Conservation (phyloP, 2,113 vertebrate species). For the Austrofundulus limnaeus region DNA sequence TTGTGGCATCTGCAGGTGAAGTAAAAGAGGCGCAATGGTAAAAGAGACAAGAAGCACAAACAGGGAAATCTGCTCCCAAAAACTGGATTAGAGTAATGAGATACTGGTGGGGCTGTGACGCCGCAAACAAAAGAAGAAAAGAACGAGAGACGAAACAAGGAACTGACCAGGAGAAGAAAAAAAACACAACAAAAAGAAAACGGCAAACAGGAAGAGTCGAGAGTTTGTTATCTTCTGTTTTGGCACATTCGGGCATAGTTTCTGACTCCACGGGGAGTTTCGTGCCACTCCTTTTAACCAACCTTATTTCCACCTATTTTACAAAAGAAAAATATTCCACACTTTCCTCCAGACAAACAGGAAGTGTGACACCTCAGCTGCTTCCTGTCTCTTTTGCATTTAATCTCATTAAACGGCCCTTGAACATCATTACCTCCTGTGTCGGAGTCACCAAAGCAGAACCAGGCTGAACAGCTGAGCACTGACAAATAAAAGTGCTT, state of each 20-base stretch:
- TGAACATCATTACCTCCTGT: neutral
- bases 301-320: conserved; percentile 49
- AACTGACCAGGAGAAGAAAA: conserved; percentile 30
- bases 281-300: conserved; percentile 45
- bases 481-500: too few species aligned
- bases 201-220: conserved; percentile 16
- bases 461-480: neutral
- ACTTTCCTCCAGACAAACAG: conserved; percentile 40
- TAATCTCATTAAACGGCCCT: conserved; percentile 4
- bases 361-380: neutral
- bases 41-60: neutral
- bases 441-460: neutral
- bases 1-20: fast-evolving
- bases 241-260: conserved; percentile 42
- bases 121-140: conserved; percentile 41
- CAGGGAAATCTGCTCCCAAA: conserved; percentile 24
- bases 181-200: conserved; percentile 18
- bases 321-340: conserved; percentile 25
- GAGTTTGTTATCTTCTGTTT: conserved; percentile 26
- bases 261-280: conserved; percentile 48
- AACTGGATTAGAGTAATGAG: conserved; percentile 62
- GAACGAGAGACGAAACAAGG: conserved; percentile 26
- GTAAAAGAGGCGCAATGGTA: neutral
- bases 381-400: conserved; percentile 3
- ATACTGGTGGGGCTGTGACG: conserved; percentile 43